Evolutionary conservation across 2,888 invertebrate genomes (phyloP), one percentile per base, ranked within the genome.

Genomic region (Patella pellucida): DNA sequence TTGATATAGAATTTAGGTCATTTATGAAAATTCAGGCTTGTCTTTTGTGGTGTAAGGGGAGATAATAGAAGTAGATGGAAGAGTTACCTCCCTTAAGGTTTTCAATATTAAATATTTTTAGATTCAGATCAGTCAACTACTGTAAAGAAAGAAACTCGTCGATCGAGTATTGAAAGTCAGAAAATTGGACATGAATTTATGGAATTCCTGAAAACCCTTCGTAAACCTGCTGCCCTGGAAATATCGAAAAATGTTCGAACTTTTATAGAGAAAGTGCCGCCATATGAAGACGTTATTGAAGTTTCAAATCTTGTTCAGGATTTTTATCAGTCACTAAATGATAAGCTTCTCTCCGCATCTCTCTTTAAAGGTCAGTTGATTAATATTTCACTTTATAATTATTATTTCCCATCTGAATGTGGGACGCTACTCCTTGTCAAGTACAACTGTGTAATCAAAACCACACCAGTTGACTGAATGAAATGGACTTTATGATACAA

Each of bases 281-380:
- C 86, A 74, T 90, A 93, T 94, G 79, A 82, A 2, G 87, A 88
- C 51, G 84, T 88, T 11, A 90, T 91, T 9, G 90, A 98, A 81
- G 91, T 97, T 52, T 96, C 97, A 0, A 97, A 97, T 88, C 92
- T 95, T 69, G 95, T 97, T 52, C 98, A 98, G 91, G 95, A 96
- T 86, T 96, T 96, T 88, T 99, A 98, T 91, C 95, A 95, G 91
- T 93, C 93, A 72, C 90, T 96, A 90, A 93, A 93, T 81, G 94
- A 95, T 79, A 93, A 95, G 84, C 93, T 96, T 92, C 94, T 95
- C 83, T 80, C 85, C 1, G 86, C 89, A 71, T 68, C 87, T 3
- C 79, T 88, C 41, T 91, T 90, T 81, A 90, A 89, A 87, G 89
- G 91, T 91, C 68, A 92, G 71, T 52, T 41, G 9, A 41, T 9